phyloP scores from a whole-genome alignment of 2,888 invertebrate species.

The Latheticus oryzae region DNA sequence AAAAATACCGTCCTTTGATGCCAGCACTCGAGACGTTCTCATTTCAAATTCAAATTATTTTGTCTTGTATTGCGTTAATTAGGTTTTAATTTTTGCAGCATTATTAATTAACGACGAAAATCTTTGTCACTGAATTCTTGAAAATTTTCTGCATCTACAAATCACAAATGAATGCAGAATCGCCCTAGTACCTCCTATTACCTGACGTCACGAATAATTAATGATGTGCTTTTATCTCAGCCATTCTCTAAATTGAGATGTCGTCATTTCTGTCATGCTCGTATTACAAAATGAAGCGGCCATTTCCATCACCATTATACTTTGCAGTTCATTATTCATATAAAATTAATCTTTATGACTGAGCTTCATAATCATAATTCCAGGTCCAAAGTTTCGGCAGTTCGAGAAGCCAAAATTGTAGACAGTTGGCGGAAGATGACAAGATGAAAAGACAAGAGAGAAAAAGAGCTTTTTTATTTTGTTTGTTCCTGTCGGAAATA shows the following conservation, averaged over 20 bases:
- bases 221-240: constrained; percentile 57
- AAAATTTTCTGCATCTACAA: too few relatives aligned
- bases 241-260: constrained; percentile 57
- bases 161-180: constrained; percentile 28
- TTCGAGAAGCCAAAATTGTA: constrained; percentile 12
- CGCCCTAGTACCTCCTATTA: constrained; percentile 46
- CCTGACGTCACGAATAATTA: constrained; percentile 57
- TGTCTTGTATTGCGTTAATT: constrained; percentile 24
- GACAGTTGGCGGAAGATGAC: constrained; percentile 6
- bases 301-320: constrained; percentile 56
- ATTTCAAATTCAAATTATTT: constrained; percentile 20
- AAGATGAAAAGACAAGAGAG: constrained; percentile 11
- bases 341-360: constrained; percentile 55
- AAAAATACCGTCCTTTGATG: constrained; percentile 21
- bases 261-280: constrained; percentile 56
- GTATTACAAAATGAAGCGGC: constrained; percentile 55
- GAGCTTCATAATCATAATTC: constrained; percentile 40
- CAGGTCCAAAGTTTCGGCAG: constrained; percentile 30
- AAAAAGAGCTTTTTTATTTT: constrained; percentile 10
- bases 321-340: constrained; percentile 57
- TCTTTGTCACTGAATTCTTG: too few relatives aligned
- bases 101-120: constrained; percentile 26
- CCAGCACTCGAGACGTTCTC: constrained; percentile 7
- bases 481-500: constrained; percentile 20
- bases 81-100: constrained; percentile 17